Percentiles rank a stretch among this genome's conserved stretches.
These are phyloP conservation scores for Leptarthrus brevirostris DNA, from an alignment of 2,888 invertebrate species.

Conservation along the genomic window DNA sequence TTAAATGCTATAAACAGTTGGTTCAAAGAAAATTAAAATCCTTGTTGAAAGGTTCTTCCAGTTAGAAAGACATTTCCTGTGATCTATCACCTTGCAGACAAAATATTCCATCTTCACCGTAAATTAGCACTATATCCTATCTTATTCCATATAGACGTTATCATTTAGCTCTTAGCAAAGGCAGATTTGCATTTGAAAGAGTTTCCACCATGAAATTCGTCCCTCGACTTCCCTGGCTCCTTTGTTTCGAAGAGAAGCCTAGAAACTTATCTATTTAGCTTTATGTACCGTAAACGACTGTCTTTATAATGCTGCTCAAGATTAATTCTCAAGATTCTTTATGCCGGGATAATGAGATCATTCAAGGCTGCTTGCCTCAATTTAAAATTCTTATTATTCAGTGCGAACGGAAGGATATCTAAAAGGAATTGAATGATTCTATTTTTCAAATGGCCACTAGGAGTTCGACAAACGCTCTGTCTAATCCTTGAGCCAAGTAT, in stretches of 20 bases:
- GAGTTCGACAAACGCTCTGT: no score
- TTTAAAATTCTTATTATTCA: constrained; percentile 17
- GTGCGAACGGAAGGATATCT: background rate
- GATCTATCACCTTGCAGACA: no score
- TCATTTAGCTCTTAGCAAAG: constrained; percentile 1
- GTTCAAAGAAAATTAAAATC: no score
- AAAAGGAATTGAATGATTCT: background rate
- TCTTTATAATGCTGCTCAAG: constrained; percentile 8
- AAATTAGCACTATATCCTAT: no score
- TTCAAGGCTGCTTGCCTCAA: constrained; percentile 30
- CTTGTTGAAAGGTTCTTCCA: no score
- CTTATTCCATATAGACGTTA: background rate
- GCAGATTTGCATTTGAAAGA: constrained; percentile 37
- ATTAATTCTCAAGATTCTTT: constrained; percentile 29
- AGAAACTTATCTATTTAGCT: constrained; percentile 34
- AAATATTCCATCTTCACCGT: no score
- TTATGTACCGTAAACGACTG: constrained; percentile 35
- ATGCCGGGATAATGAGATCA: constrained; percentile 30
- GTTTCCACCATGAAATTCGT: constrained; percentile 20
- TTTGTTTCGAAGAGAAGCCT: constrained; percentile 16
- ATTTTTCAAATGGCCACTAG: no score
- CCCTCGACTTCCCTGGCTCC: background rate
- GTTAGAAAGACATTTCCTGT: no score
- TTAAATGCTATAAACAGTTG: no score
- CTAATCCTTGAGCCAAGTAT: no score